These are phyloP conservation scores for Tachuris rubrigastra DNA, from an alignment of 2,113 vertebrate genomes.

Conservation along the genomic window DNA sequence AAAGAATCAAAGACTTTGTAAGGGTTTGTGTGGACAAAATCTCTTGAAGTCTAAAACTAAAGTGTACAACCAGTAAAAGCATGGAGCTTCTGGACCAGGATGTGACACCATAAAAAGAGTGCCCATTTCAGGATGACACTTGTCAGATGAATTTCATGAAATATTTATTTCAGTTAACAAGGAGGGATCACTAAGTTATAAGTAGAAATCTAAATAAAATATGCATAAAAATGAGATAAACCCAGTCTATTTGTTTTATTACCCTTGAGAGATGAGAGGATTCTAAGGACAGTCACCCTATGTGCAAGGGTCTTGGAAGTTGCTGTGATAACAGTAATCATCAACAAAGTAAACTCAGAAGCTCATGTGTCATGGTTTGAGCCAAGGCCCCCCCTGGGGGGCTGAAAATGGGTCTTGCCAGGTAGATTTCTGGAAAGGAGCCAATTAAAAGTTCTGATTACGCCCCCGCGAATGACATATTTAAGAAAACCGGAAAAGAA, in stretches of 20 bases:
- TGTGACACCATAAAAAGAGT: not conserved
- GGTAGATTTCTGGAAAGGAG: too few relatives aligned
- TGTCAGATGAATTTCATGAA: not conserved
- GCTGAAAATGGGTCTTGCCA: too few relatives aligned
- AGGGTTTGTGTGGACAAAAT: too few relatives aligned
- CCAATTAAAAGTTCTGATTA: too few relatives aligned
- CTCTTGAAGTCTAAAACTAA: too few relatives aligned
- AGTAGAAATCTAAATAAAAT: not conserved
- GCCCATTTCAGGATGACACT: not conserved
- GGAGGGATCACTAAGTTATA: not conserved
- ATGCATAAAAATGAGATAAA: not conserved
- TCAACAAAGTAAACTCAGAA: not conserved
- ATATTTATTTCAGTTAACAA: not conserved
- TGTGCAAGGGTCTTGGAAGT: not conserved
- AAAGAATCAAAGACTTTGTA: too few relatives aligned
- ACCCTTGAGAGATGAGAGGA: not conserved
- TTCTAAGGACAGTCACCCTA: not conserved
- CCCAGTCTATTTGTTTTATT: not conserved
- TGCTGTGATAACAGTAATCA: not conserved
- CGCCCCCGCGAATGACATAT: too few relatives aligned
- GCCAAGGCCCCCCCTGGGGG: too few relatives aligned
- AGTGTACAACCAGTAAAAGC: too few relatives aligned
- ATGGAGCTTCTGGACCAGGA: too few relatives aligned
- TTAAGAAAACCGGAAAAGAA: too few relatives aligned
- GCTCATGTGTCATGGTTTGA: too few relatives aligned